These are phyloP conservation scores for Pseudopipra pipra DNA, from an alignment of 2,113 vertebrate genomes.

Conservation along the genomic window DNA sequence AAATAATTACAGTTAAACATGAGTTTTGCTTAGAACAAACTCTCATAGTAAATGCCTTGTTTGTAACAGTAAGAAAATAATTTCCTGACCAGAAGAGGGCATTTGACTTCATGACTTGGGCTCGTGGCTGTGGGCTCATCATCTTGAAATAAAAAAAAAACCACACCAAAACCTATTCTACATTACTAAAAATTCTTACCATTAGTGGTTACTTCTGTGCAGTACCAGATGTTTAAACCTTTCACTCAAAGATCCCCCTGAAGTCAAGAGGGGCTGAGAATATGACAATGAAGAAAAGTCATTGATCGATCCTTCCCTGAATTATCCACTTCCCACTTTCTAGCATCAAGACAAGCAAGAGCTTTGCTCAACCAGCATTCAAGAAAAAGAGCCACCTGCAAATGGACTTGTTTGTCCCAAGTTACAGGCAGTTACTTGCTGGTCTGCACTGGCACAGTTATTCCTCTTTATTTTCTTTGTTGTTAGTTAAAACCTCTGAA, in stretches of 20 bases:
- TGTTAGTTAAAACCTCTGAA: background rate
- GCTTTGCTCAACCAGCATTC: background rate
- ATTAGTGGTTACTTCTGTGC: background rate
- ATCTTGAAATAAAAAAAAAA: background rate
- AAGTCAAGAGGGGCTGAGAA: background rate
- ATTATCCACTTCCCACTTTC: background rate
- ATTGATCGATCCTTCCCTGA: background rate
- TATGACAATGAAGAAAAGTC: background rate
- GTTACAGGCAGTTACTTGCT: background rate
- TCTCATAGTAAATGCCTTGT: rapidly evolving
- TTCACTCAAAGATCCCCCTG: background rate
- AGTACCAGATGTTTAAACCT: background rate
- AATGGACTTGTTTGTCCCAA: background rate
- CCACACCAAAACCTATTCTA: background rate
- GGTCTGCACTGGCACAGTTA: background rate
- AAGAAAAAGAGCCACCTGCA: background rate
- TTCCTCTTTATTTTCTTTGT: background rate
- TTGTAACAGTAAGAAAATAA: background rate
- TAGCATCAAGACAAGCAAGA: background rate
- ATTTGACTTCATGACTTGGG: background rate
- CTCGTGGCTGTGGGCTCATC: background rate
- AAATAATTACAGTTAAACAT: background rate
- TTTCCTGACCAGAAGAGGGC: background rate
- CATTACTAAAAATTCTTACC: background rate
- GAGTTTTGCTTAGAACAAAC: background rate